Evolutionary conservation across 2,888 invertebrate species (phyloP).

Genomic region (Euclidia mi): DNA sequence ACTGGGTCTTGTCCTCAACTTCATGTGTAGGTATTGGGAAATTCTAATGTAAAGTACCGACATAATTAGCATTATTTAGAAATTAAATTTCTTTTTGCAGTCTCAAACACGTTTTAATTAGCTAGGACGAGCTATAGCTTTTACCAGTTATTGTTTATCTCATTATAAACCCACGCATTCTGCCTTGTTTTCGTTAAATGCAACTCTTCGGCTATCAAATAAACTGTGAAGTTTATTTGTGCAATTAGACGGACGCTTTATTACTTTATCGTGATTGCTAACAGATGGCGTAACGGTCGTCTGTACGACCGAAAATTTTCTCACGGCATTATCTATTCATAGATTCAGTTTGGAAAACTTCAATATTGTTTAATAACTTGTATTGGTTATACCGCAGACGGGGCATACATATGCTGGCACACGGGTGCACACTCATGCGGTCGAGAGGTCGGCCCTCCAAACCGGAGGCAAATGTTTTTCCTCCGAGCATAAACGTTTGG

Average conservation of each 20-base stretch:
- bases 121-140: too few species aligned
- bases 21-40: too few species aligned
- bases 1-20: too few species aligned
- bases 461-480: conserved; percentile 66
- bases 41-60: too few species aligned
- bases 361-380: conserved; percentile 3
- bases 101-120: too few species aligned
- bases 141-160: too few species aligned
- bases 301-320: neutral
- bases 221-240: too few species aligned
- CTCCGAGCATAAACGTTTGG: conserved; percentile 65
- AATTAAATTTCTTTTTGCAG: too few species aligned
- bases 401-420: conserved; percentile 36
- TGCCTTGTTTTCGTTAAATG: too few species aligned
- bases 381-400: conserved; percentile 5
- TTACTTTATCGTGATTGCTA: neutral
- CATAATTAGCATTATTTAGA: too few species aligned
- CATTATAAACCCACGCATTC: too few species aligned
- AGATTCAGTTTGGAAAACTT: conserved; percentile 4
- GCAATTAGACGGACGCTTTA: neutral
- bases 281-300: neutral
- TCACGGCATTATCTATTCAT: conserved; percentile 6
- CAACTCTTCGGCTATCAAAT: too few species aligned
- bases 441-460: conserved; percentile 71
- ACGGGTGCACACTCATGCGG: conserved; percentile 64